A percentile compares a stretch with the other conserved stretches of the same genome.
These are phyloP conservation scores for Cyrtonyx montezumae DNA, from an alignment of 2,113 vertebrate species.

Conservation along the genomic window DNA sequence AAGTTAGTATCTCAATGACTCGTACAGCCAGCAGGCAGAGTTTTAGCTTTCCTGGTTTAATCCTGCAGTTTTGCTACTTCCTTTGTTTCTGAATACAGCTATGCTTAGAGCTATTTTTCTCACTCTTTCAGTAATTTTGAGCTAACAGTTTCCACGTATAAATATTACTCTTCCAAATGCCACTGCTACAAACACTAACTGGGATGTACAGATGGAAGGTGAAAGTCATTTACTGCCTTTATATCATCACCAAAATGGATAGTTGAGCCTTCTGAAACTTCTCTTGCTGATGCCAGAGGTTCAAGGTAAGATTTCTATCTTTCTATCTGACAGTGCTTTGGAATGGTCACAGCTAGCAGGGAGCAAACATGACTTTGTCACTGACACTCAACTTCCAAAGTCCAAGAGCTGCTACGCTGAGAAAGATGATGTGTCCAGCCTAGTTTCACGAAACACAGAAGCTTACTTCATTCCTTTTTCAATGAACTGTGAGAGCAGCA, in stretches of 20 bases:
- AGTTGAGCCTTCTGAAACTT: background rate
- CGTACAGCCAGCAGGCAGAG: background rate
- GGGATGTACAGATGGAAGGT: background rate
- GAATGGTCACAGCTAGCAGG: rapidly evolving
- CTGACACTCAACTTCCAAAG: background rate
- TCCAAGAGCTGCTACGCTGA: background rate
- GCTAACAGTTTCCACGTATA: background rate
- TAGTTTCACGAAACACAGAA: rapidly evolving
- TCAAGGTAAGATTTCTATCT: background rate
- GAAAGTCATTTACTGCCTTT: background rate
- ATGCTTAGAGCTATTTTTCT: background rate
- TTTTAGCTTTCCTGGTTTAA: background rate
- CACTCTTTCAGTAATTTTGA: background rate
- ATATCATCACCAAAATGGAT: background rate
- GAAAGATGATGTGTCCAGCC: background rate
- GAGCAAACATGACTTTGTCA: background rate
- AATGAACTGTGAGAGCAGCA: background rate
- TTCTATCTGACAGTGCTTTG: background rate
- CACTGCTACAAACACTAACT: background rate
- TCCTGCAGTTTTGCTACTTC: background rate
- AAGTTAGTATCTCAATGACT: background rate
- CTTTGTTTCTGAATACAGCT: background rate
- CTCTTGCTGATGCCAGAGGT: background rate
- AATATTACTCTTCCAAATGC: background rate
- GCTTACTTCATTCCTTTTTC: background rate